Evolutionary conservation across 2,888 invertebrate genomes (phyloP), one percentile per base, ranked within the genome.

Genomic region (Chrysopilus asiliformis): DNA sequence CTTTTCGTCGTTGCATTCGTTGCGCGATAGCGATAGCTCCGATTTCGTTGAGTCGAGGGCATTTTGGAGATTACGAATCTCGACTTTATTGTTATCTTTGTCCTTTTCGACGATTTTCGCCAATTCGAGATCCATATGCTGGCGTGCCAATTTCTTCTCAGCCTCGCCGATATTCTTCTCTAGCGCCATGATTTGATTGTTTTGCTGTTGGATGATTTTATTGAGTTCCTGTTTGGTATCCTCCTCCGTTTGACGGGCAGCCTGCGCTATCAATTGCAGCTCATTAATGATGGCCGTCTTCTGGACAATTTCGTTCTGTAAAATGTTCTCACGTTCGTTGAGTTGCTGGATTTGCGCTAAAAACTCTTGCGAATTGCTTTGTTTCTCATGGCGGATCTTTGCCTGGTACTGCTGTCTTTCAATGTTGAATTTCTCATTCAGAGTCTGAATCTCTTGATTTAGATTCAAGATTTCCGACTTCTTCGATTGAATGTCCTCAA

Each of bases 361-460:
- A 36, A 58, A 40, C 28, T 62, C 60, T 44, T 57, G 56, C 2
- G 61, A 53, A 35, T 52, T 54, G 20, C 53, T 49, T 36, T 60
- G 61, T 39, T 60, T 59, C 25, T 61, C 60, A 36, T 56, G 49
- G 32, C 55, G 42, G 9, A 58, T 42, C 39, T 57, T 59, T 4
- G 53, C 49, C 43, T 62, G 60, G 43, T 58, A 57, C 44, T 62
- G 59, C 36, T 60, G 57, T 15, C 61, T 56, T 37, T 63, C 63
- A 5, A 52, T 26, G 1, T 50, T 40, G 8, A 58, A 42, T 40
- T 61, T 63, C 3, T 63, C 64, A 19, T 55, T 57, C 5, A 53
- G 34, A 32, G 45, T 49, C 46, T 58, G 53, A 34, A 59, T 43
- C 45, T 63, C 62, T 29, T 58, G 56, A 19, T 50, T 55, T 12